Base-by-base conservation (phyloP, 2,888 invertebrate genomes). In the Trileptium ribeirensis region DNA sequence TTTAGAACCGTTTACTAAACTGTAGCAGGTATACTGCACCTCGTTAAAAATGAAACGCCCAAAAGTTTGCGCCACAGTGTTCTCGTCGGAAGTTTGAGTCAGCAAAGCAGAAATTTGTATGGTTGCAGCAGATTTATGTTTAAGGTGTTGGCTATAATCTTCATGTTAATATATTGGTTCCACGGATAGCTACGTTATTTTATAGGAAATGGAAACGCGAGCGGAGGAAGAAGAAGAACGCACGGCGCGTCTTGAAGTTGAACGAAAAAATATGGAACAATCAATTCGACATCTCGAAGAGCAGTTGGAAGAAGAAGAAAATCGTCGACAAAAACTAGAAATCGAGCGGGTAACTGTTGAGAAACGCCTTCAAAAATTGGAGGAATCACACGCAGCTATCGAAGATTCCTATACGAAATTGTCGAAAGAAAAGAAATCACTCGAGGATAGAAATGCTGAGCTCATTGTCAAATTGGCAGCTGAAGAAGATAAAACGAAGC, bases 261-360 rank as follows among this genome's bases (percentile, higher is more conserved):
- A 99, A 89, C 97, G 95, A 91, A 97, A 98, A 90, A 91, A 93
- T 24, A 89, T 98, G 33, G 99, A 99, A 87, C 98, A 99, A 88
- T 92, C 96, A 79, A 92, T 95, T 80, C 94, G 94, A 85, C 97
- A 98, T 89, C 90, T 98, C 74, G 94, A 94, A 0, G 94, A 95
- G 88, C 94, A 96, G 0, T 96, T 0, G 2, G 97, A 99, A 87
- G 98, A 99, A 88, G 99, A 99, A 88, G 99, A 99, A 97, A 88
- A 94, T 87, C 67, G 90, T 90, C 85, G 89, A 89, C 81, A 86
- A 89, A 51, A 87, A 86, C 67, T 88, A 77, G 37, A 80, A 33
- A 29, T 37, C 31, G 75, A 79, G 19, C 67, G 75, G 33, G 77
- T 77, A 24, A 34, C 67, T 24, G 29, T 19, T 97, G 8, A 98